A percentile compares a stretch with the other conserved stretches of the same genome.
phyloP scores from a whole-genome alignment of 2,888 invertebrate species.

The Brachypterus glaber region DNA sequence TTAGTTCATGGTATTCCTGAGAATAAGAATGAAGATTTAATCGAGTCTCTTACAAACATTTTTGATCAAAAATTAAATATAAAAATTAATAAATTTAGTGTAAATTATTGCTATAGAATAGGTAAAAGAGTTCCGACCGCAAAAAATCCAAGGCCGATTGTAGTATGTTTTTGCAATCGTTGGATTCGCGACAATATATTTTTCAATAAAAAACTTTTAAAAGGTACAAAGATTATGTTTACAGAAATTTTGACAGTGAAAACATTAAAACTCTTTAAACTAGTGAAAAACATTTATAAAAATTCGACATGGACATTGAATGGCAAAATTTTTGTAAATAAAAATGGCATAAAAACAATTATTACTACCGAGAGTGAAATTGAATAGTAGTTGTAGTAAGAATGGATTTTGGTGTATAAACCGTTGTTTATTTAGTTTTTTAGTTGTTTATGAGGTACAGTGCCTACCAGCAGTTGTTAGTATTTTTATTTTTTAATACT shows the following conservation, averaged over 20 bases:
- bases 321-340: neutral
- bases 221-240: neutral
- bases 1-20: neutral
- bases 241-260: neutral
- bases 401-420: neutral
- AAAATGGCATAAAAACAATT: neutral
- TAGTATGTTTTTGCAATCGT: neutral
- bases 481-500: neutral
- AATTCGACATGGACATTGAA: neutral
- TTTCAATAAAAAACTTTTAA: neutral
- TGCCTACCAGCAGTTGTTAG: neutral
- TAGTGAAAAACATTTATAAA: neutral
- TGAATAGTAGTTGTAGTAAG: neutral
- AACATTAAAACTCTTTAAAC: neutral
- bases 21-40: neutral
- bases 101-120: constrained; percentile 1
- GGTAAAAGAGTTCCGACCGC: neutral
- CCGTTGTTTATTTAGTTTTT: neutral
- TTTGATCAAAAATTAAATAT: constrained; percentile 1
- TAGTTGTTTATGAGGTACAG: neutral
- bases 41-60: neutral
- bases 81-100: neutral
- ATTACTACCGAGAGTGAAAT: neutral
- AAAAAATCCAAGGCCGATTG: neutral
- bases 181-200: neutral